Percentiles rank a stretch among this genome's conserved stretches.
Conservation (phyloP, 2,888 invertebrate genomes). For the Orgyia antiqua region DNA sequence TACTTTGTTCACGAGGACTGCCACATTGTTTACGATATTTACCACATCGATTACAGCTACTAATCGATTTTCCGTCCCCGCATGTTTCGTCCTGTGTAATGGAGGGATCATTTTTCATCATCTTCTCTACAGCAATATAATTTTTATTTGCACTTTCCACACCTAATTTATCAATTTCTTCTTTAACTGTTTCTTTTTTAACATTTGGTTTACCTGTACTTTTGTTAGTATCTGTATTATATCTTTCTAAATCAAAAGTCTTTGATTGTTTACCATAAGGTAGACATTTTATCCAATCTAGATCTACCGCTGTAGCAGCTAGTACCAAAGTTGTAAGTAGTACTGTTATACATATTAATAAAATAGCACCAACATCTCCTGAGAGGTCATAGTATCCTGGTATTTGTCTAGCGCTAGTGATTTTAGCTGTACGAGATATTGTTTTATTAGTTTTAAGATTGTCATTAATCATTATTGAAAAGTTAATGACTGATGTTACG, state of each 20-base stretch:
- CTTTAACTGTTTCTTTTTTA: conserved; percentile 18
- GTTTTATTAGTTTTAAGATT: conserved; percentile 54
- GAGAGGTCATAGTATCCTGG: conserved; percentile 40
- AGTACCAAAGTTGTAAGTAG: conserved; percentile 45
- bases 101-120: conserved; percentile 43
- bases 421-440: conserved; percentile 46
- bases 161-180: conserved; percentile 30
- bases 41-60: conserved; percentile 60
- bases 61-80: conserved; percentile 43
- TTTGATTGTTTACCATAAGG: conserved; percentile 41
- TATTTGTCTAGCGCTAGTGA: conserved; percentile 44
- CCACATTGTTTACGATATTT: conserved; percentile 62
- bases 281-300: conserved; percentile 47
- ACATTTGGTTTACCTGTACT: conserved; percentile 19
- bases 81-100: conserved; percentile 62
- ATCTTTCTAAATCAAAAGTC: conserved; percentile 58
- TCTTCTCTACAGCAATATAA: conserved; percentile 44
- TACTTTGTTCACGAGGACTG: conserved; percentile 31
- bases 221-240: conserved; percentile 37
- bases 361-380: conserved; percentile 46
- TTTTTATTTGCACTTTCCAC: conserved; percentile 42
- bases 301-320: conserved; percentile 65
- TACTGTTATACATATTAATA: conserved; percentile 42
- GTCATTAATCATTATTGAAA: conserved; percentile 65
- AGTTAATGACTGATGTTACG: conserved; percentile 62